Percentiles rank a stretch among this genome's conserved stretches.
These are phyloP conservation scores for Phrixothrix hirtus DNA, from an alignment of 2,888 invertebrate genomes.

Conservation along the genomic window DNA sequence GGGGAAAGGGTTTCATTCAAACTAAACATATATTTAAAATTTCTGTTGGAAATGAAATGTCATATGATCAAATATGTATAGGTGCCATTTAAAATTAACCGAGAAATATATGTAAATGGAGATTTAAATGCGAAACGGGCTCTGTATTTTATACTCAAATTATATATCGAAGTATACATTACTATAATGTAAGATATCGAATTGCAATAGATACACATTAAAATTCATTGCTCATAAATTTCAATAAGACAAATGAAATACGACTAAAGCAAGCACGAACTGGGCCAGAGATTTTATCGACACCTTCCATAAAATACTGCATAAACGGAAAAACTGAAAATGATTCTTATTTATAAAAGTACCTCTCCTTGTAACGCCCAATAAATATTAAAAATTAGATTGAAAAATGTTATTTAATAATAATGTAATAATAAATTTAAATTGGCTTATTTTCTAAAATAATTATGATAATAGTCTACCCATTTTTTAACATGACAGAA, in stretches of 20 bases:
- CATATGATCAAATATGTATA: too few relatives aligned
- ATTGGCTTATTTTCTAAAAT: too few relatives aligned
- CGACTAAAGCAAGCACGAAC: conserved; percentile 28
- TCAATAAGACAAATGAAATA: conserved; percentile 39
- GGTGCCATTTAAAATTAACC: too few relatives aligned
- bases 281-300: conserved; percentile 27
- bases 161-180: conserved; percentile 29
- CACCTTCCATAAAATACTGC: conserved; percentile 23
- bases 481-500: too few relatives aligned
- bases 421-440: too few relatives aligned
- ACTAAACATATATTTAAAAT: background rate
- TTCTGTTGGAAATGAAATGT: too few relatives aligned
- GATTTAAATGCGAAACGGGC: conserved; percentile 18
- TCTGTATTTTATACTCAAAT: conserved; percentile 25
- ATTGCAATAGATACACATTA: conserved; percentile 37
- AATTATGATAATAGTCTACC: too few relatives aligned
- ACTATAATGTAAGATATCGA: conserved; percentile 30
- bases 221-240: conserved; percentile 39
- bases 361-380: background rate
- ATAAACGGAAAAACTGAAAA: conserved; percentile 17
- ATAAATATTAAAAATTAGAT: too few relatives aligned
- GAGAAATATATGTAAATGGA: too few relatives aligned
- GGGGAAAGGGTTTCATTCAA: background rate
- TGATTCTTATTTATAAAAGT: conserved; percentile 8
- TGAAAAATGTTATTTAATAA: too few relatives aligned